Conservation (phyloP, 2,113 vertebrate genomes). For the Ictidomys tridecemlineatus region DNA sequence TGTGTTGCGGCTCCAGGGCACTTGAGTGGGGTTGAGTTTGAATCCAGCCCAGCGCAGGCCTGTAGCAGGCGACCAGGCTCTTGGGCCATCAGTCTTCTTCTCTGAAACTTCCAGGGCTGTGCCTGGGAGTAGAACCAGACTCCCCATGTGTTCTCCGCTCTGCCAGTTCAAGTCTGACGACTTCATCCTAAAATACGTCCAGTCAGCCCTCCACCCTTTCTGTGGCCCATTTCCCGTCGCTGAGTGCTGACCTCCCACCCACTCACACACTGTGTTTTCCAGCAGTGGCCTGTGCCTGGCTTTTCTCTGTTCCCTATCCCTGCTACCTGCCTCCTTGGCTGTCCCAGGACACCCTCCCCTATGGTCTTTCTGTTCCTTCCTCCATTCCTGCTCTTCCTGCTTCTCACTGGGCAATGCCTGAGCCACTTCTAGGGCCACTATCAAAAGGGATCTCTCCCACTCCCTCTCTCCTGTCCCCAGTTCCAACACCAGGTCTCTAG, state of each 20-base stretch:
- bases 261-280: rapidly evolving
- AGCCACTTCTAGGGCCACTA: not conserved
- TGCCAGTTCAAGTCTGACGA: not conserved
- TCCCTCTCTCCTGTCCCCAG: too few species aligned
- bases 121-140: rapidly evolving
- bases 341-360: not conserved
- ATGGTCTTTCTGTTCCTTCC: not conserved
- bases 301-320: not conserved
- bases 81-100: not conserved
- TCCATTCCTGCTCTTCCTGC: rapidly evolving
- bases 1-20: not conserved
- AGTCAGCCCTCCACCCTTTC: not conserved
- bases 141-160: rapidly evolving
- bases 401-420: not conserved
- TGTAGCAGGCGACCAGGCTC: not conserved
- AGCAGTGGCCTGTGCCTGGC: not conserved
- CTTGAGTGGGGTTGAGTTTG: not conserved
- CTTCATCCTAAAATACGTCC: too few species aligned
- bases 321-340: not conserved
- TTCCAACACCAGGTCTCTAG: not conserved
- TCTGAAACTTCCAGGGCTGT: not conserved
- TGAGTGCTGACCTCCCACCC: too few species aligned
- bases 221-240: too few species aligned
- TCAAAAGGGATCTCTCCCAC: not conserved
- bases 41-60: rapidly evolving